These are phyloP conservation scores for Octonoba sinensis DNA, from an alignment of 2,888 invertebrate species.

Conservation along the genomic window DNA sequence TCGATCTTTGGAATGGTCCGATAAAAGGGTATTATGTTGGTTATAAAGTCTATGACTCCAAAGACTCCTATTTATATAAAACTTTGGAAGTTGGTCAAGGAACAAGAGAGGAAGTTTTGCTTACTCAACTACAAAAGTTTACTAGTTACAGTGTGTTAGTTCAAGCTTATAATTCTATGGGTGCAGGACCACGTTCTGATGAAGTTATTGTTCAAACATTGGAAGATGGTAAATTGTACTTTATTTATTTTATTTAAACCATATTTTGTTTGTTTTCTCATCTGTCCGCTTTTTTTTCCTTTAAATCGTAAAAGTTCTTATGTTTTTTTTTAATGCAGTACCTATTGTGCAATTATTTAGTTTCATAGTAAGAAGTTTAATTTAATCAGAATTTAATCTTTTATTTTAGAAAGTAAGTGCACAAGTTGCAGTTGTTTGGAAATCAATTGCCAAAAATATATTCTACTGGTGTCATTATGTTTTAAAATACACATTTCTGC, in stretches of 20 bases:
- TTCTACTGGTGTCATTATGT: no score
- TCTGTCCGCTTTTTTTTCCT: no score
- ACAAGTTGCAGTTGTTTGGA: no score
- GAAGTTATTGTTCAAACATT: conserved; percentile 70
- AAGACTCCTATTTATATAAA: conserved; percentile 71
- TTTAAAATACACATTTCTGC: no score
- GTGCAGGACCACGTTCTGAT: conserved; percentile 70
- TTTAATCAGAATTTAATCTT: no score
- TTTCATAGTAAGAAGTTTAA: background rate
- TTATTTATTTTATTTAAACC: background rate
- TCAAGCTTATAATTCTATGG: conserved; percentile 71
- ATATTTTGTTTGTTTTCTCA: background rate
- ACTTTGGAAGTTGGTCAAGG: conserved; percentile 67
- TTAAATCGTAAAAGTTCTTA: no score
- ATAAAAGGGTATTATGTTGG: conserved; percentile 67
- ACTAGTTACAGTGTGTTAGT: conserved; percentile 71
- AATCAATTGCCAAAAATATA: no score
- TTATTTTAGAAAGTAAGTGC: no score
- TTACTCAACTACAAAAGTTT: conserved; percentile 71
- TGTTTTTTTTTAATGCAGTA: no score
- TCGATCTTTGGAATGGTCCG: conserved; percentile 67
- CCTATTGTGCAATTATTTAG: no score
- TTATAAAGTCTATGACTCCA: conserved; percentile 69
- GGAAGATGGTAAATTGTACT: conserved; percentile 67
- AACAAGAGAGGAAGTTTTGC: conserved; percentile 57